Base-by-base conservation (phyloP, 2,797 vertebrate species). In the Acipenser transmontanus region DNA sequence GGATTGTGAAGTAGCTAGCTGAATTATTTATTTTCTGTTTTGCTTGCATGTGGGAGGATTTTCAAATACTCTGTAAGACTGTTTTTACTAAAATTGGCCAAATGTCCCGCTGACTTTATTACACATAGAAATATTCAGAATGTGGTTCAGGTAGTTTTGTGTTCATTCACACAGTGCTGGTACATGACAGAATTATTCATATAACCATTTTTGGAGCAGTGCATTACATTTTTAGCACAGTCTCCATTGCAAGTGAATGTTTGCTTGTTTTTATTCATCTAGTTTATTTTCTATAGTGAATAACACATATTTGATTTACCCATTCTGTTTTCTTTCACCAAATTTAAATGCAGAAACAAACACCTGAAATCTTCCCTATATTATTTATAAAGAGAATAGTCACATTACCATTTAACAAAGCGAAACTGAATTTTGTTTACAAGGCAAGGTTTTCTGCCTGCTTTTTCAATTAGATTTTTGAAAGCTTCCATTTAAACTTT, bases 351-450 rank as follows among this genome's bases (percentile, higher is more conserved):
- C 75, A 71, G 69, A 52, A 63, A 47, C 50, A 70, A 73, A 62
- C 76, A 87, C 84, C 88, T 88, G 85, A 80, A 81, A 78, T 80
- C 72, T 79, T 81, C 69, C 70, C 80, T 87, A 82, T 82, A 88
- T 89, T 87, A 90, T 91, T 89, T 89, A 89, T 89, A 85, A 88
- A 88, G 77, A 73, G 80, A 81, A 78, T 78, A 76, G 81, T 76
- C 87, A 89, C 89, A 91, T 91, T 83, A 86, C 84, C 85, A 88
- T 90, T 90, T 89, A 90, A 90, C 86, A 89, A 88, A 85, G 84
- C 83, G 85, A 85, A 90, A 90, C 88, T 85, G 88, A 90, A 89
- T 89, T 89, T 87, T 89, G 85, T 91, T 90, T 90, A 89, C 88
- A 84, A 84, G 80, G 77, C 87, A 82, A 71, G 65, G 65, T 81